These are phyloP conservation scores for Anolis sagrei DNA, from an alignment of 2,113 vertebrate species.

Conservation along the genomic window DNA sequence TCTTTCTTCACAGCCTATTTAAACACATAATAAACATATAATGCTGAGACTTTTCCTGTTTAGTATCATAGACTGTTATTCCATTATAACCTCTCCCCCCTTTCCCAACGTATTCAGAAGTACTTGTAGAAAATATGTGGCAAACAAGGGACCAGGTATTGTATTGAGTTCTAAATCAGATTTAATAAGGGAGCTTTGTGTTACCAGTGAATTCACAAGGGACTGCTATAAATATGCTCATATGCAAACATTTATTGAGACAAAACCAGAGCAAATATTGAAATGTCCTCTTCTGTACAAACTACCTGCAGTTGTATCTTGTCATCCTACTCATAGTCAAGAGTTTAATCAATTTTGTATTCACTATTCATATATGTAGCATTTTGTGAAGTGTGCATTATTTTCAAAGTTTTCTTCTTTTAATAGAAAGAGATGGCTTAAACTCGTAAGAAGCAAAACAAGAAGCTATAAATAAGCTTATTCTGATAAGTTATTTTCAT, in stretches of 20 bases:
- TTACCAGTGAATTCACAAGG: neutral
- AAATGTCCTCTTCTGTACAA: neutral
- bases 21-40: neutral
- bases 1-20: neutral
- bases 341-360: neutral
- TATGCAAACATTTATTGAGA: neutral
- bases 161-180: neutral
- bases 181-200: neutral
- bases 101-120: neutral
- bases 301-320: neutral
- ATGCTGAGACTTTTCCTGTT: neutral
- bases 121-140: neutral
- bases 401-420: neutral
- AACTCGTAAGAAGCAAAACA: neutral
- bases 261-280: neutral
- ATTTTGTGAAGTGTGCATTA: neutral
- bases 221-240: neutral
- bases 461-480: neutral
- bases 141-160: neutral
- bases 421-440: neutral
- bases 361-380: neutral
- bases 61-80: neutral
- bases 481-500: neutral
- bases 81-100: neutral
- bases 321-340: neutral